Evolutionary conservation across 2,113 vertebrate species (phyloP).

Genomic region (Oxyura jamaicensis): DNA sequence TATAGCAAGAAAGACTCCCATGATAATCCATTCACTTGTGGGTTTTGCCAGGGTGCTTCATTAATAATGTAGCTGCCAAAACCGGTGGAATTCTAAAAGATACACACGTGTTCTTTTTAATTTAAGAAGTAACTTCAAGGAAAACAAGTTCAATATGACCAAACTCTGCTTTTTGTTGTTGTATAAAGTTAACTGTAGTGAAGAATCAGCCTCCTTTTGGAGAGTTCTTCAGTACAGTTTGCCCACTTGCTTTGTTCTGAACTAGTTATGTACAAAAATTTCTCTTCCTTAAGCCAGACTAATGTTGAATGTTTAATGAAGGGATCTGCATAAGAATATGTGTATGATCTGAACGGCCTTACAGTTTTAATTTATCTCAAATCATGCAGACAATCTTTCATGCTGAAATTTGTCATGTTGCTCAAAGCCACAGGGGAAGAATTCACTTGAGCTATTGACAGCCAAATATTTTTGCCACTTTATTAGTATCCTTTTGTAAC

Average conservation of each 20-base stretch:
- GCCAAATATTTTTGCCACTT: slow-evolving; percentile 28
- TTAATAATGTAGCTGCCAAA: slow-evolving; percentile 17
- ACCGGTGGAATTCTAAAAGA: background rate
- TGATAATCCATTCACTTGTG: background rate
- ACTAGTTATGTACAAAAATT: slow-evolving; percentile 19
- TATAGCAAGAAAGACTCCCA: background rate
- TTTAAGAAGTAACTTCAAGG: background rate
- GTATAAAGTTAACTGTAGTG: background rate
- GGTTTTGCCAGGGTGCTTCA: background rate
- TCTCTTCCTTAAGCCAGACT: slow-evolving; percentile 31
- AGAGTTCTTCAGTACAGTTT: slow-evolving; percentile 19
- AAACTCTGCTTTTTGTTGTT: slow-evolving; percentile 1
- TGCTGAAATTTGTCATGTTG: background rate
- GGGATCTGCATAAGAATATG: slow-evolving; percentile 21
- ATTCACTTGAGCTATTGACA: background rate
- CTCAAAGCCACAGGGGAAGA: background rate
- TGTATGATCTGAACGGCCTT: background rate
- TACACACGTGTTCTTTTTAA: background rate
- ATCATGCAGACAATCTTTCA: background rate
- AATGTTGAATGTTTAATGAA: slow-evolving; percentile 46
- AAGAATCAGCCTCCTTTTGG: slow-evolving; percentile 7
- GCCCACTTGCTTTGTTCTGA: slow-evolving; percentile 38
- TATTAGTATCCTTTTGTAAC: slow-evolving; percentile 43
- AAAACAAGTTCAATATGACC: background rate
- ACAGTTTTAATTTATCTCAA: slow-evolving; percentile 9